Percentiles rank a stretch among this genome's conserved stretches.
phyloP scores from a whole-genome alignment of 1,140 invertebrate genomes.

The Panagrolaimus sp. region DNA sequence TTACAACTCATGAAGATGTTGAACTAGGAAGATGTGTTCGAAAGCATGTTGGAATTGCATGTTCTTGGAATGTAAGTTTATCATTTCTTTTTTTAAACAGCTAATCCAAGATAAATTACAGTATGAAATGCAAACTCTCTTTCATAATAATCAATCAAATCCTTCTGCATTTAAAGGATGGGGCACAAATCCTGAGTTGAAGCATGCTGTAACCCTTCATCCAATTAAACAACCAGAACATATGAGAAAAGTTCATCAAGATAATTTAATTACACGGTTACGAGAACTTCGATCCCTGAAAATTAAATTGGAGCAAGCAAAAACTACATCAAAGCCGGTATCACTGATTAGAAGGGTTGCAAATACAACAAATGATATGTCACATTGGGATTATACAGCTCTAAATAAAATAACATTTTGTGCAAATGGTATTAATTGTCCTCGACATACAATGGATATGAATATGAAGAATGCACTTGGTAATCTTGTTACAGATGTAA shows the following conservation, averaged over 20 bases:
- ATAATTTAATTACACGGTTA: constrained; percentile 56
- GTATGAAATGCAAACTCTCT: constrained; percentile 98
- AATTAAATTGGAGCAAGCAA: constrained; percentile 58
- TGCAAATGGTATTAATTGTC: constrained; percentile 50
- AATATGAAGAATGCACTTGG: constrained; percentile 38
- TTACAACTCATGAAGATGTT: constrained; percentile 95
- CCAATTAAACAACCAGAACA: constrained; percentile 83
- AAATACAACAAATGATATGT: constrained; percentile 25
- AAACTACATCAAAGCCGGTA: constrained; percentile 17
- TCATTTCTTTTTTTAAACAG: too few relatives aligned
- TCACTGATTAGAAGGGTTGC: constrained; percentile 21
- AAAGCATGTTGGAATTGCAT: constrained; percentile 84
- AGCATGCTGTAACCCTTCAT: constrained; percentile 87
- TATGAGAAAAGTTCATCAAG: constrained; percentile 77
- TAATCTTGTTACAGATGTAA: constrained; percentile 38
- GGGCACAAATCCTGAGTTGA: constrained; percentile 73
- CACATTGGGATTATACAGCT: constrained; percentile 50
- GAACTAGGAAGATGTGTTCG: constrained; percentile 91
- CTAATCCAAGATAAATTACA: too few relatives aligned
- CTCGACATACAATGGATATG: constrained; percentile 51
- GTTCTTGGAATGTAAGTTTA: constrained; percentile 97
- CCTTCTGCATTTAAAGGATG: constrained; percentile 73
- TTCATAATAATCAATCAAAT: constrained; percentile 90
- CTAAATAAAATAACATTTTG: constrained; percentile 51
- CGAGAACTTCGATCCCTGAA: constrained; percentile 58